Percentiles rank a stretch among this genome's conserved stretches.
Evolutionary conservation across 2,888 invertebrate species (phyloP).

Genomic region (Kuschelorhynchus macadamiae): DNA sequence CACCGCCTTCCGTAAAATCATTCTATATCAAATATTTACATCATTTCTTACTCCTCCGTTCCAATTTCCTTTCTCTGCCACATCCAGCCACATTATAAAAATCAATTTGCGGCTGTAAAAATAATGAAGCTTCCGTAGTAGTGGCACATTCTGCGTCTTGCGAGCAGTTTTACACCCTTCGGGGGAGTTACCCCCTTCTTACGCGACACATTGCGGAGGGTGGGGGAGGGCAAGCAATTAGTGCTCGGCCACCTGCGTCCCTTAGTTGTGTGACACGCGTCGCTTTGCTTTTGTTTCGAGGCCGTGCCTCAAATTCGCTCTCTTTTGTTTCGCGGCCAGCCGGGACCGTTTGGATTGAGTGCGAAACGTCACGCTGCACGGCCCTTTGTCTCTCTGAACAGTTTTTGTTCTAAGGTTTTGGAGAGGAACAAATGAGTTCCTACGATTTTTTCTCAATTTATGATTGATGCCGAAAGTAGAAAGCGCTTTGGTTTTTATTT

Average conservation of each 20-base stretch:
- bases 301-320: slow-evolving; percentile 25
- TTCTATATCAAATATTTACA: slow-evolving; percentile 25
- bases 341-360: slow-evolving; percentile 44
- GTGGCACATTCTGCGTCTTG: slow-evolving; percentile 25
- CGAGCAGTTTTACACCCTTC: slow-evolving; percentile 6
- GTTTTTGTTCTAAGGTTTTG: slow-evolving; percentile 36
- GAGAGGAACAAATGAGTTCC: slow-evolving; percentile 38
- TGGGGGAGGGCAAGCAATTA: slow-evolving; percentile 37
- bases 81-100: slow-evolving; percentile 50
- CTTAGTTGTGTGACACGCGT: slow-evolving; percentile 43
- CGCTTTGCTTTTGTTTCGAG: slow-evolving; percentile 40
- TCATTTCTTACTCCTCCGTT: slow-evolving; percentile 23
- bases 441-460: slow-evolving; percentile 12
- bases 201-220: slow-evolving; percentile 31
- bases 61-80: slow-evolving; percentile 35
- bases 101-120: slow-evolving; percentile 60
- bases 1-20: too few species aligned
- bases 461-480: not conserved
- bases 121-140: slow-evolving; percentile 56
- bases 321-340: slow-evolving; percentile 35
- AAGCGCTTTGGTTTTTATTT: too few species aligned
- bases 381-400: slow-evolving; percentile 31
- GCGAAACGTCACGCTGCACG: slow-evolving; percentile 43
- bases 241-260: slow-evolving; percentile 49
- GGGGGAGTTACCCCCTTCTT: slow-evolving; percentile 3